Conservation (phyloP, 2,113 vertebrate species). For the Percopsis transmontana region DNA sequence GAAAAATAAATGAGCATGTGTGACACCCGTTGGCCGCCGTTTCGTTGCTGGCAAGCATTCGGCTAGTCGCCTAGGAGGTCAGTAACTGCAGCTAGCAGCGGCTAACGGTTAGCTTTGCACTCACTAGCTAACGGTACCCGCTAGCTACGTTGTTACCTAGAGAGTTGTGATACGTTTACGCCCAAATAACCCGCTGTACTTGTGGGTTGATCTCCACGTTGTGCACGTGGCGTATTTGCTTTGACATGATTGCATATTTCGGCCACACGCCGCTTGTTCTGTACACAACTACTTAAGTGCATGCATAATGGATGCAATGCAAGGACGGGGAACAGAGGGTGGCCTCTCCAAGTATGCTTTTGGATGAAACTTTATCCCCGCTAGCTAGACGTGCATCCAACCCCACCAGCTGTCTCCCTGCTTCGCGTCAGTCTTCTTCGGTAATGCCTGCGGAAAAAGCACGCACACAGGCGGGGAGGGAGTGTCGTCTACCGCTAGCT, state of each 20-base stretch:
- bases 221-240: slow-evolving; percentile 61
- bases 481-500: slow-evolving; percentile 56
- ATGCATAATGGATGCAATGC: background rate
- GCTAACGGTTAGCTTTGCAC: slow-evolving; percentile 52
- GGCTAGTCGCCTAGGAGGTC: slow-evolving; percentile 4
- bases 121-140: slow-evolving; percentile 4
- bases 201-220: slow-evolving; percentile 44
- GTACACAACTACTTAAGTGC: background rate
- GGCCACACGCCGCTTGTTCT: background rate
- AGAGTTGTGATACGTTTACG: slow-evolving; percentile 54
- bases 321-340: slow-evolving; percentile 26
- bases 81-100: slow-evolving; percentile 24
- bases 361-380: slow-evolving; percentile 63
- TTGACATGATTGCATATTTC: background rate
- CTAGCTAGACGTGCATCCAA: slow-evolving; percentile 60
- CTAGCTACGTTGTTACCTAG: slow-evolving; percentile 40
- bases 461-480: slow-evolving; percentile 51
- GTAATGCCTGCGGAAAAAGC: slow-evolving; percentile 49
- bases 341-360: slow-evolving; percentile 28
- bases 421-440: slow-evolving; percentile 19
- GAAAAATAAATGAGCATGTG: background rate
- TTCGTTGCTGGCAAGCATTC: background rate
- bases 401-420: slow-evolving; percentile 66
- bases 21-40: background rate
- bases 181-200: slow-evolving; percentile 44